Percentiles rank a stretch among this genome's conserved stretches.
Evolutionary conservation across 1,140 invertebrate genomes (phyloP).

Genomic region (Samia ricini): DNA sequence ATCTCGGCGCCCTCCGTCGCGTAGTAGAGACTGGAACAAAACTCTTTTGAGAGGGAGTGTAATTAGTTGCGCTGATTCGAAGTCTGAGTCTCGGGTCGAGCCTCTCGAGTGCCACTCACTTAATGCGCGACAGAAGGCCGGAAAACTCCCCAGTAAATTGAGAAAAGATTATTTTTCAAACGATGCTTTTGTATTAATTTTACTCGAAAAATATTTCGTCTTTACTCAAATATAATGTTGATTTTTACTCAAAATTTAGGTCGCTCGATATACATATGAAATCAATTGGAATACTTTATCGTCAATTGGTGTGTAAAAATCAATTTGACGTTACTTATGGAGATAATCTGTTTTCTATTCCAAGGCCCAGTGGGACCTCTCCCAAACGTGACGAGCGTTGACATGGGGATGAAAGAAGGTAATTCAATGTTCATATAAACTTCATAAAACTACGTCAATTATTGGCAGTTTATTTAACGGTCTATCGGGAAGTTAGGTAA

Average conservation of each 20-base stretch:
- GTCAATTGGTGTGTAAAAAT: not conserved
- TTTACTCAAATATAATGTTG: no score
- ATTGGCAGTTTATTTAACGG: no score
- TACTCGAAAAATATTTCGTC: no score
- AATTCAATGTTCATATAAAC: not conserved
- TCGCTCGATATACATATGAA: not conserved
- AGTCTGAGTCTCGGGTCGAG: not conserved
- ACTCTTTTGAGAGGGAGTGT: not conserved
- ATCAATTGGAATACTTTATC: not conserved
- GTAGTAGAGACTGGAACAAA: constrained; percentile 10
- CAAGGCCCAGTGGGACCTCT: constrained; percentile 55
- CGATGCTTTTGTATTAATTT: no score
- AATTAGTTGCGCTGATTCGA: constrained; percentile 14
- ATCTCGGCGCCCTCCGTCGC: not conserved
- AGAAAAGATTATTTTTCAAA: no score
- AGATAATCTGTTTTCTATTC: constrained; percentile 17
- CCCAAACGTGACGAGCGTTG: constrained; percentile 52
- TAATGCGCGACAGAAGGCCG: not conserved
- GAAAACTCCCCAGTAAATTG: no score
- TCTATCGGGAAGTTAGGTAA: no score
- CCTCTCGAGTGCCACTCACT: constrained; percentile 2
- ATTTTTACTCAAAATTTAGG: no score
- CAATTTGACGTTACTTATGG: not conserved
- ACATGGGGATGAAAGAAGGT: constrained; percentile 62
- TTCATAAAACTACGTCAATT: no score